Evolutionary conservation across 2,797 vertebrate genomes (phyloP).

Genomic region (Enteromius trimaculatus): DNA sequence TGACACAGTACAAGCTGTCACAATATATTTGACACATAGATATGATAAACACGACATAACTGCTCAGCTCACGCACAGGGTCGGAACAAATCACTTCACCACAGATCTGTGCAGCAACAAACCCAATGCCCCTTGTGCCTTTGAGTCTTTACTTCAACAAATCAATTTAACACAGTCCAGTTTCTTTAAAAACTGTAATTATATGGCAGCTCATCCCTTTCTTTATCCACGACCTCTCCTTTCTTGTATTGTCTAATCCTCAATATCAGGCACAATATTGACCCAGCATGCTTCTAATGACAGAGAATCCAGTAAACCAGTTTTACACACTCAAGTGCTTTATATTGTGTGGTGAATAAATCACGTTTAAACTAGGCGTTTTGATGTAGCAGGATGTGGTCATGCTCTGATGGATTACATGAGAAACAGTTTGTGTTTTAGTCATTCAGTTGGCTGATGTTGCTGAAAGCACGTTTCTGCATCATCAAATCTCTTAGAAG

Average conservation of each 20-base stretch:
- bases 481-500: constrained; percentile 10
- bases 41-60: constrained; percentile 17
- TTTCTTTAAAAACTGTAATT: not conserved
- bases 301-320: constrained; percentile 6
- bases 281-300: not conserved
- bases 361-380: not conserved
- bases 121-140: not conserved
- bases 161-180: not conserved
- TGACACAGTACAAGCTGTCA: constrained; percentile 21
- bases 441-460: not conserved
- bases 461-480: not conserved
- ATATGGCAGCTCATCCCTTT: not conserved
- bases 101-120: constrained; percentile 13
- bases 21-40: constrained; percentile 26
- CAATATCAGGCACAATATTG: not conserved
- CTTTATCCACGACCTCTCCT: not conserved
- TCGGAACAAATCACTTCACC: not conserved
- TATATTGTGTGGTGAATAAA: not conserved
- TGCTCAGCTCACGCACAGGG: not conserved
- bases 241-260: constrained; percentile 2
- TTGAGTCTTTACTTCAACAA: not conserved
- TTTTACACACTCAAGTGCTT: not conserved
- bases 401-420: not conserved
- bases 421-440: constrained; percentile 6
- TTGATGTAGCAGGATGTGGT: constrained; percentile 8